Conservation (phyloP, 2,797 vertebrate genomes). For the Tapera naevia region DNA sequence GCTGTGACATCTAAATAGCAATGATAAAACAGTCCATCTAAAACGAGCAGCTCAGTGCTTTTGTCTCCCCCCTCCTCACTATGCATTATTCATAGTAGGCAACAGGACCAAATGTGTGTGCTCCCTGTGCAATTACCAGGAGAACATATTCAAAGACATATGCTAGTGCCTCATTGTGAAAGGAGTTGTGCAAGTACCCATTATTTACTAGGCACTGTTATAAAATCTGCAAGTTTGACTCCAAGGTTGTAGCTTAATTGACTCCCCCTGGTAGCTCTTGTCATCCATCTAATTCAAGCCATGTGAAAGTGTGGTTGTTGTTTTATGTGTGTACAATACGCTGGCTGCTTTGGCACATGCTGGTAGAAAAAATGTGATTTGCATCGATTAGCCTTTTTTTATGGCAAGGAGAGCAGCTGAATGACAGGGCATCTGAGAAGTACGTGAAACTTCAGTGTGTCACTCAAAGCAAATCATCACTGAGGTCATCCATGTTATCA, state of each 20-base stretch:
- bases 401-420: conserved; percentile 65
- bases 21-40: conserved; percentile 56
- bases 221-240: conserved; percentile 71
- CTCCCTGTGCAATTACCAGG: conserved; percentile 67
- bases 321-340: conserved; percentile 33
- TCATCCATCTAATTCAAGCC: conserved; percentile 56
- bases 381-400: conserved; percentile 76
- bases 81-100: conserved; percentile 69
- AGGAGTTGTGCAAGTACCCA: conserved; percentile 61
- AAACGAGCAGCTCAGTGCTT: conserved; percentile 31
- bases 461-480: conserved; percentile 64
- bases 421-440: conserved; percentile 71
- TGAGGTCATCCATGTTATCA: conserved; percentile 55
- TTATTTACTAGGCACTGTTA: conserved; percentile 66
- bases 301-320: conserved; percentile 3
- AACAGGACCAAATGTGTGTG: conserved; percentile 59
- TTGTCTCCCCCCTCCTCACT: neutral
- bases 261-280: conserved; percentile 60
- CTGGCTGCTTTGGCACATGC: conserved; percentile 57
- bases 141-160: conserved; percentile 72
- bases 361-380: conserved; percentile 73
- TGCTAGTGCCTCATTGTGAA: conserved; percentile 68
- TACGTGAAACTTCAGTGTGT: conserved; percentile 64
- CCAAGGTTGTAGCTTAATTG: conserved; percentile 63
- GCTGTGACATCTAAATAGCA: conserved; percentile 54